Base-by-base conservation (phyloP, 35 echinoderm and acorn worm species). In the Heliocidaris erythrogramma region DNA sequence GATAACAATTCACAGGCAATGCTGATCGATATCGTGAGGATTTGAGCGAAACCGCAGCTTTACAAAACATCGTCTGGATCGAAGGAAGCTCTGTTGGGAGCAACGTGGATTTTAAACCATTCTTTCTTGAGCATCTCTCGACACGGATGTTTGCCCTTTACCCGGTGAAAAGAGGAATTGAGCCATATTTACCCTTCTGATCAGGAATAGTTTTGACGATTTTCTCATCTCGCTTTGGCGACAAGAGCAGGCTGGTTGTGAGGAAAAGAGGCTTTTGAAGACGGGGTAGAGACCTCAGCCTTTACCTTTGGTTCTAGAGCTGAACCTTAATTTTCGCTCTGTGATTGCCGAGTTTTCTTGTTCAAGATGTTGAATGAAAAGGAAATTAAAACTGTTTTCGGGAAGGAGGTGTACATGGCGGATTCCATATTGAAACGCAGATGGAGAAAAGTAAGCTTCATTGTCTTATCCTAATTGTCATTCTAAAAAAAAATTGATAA, bases 371-470 rank as follows among this genome's bases (percentile, higher is more conserved):
- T 92, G 49, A 92, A 59, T 30, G 91, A 49, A 21, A 92, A 30
- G 91, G 91, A 92, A 92, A 92, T 92, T 50, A 92, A 92, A 92
- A 49, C 48, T 31, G 91, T 92, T 49, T 92, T 92, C 48, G 91
- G 91, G 13, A 92, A 92, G 90, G 96, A 95, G 89, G 95, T 97
- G 10, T 97, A 97, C 27, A 97, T 97, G 59, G 97, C 95, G 12
- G 97, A 97, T 47, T 97, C 95, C 30, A 96, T 97, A 50, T 87
- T 93, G 95, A 96, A 97, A 85, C 94, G 93, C 61, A 93, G 97
- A 59, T 88, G 94, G 53, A 89, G 95, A 97, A 97, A 97, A 95
- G 97, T 97, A 92, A 32, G 94, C 24, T n/a, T 42, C 35, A 0
- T 42, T 42, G 35, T 42, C 35, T 42, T 42, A 42, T 42, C 35